Percentiles rank a stretch among this genome's conserved stretches.
phyloP scores from a whole-genome alignment of 2,797 vertebrate species.

The Sebastes trivittatus region DNA sequence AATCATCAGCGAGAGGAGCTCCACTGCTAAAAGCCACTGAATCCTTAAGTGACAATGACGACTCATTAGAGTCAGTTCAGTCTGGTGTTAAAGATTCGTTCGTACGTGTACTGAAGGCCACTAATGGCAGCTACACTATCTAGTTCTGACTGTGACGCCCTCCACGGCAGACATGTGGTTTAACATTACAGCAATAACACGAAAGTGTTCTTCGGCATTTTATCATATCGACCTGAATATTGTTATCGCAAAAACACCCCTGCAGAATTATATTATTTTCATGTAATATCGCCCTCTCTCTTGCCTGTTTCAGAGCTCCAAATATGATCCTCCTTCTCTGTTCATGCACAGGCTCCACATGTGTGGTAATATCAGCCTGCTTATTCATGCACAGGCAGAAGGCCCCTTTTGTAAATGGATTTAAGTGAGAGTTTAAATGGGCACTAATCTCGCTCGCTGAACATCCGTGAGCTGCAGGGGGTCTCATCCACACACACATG shows the following conservation, averaged over 20 bases:
- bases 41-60: not conserved
- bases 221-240: not conserved
- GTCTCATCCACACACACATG: conserved; percentile 37
- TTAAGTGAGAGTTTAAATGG: conserved; percentile 80
- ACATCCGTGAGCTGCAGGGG: conserved; percentile 75
- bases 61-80: not conserved
- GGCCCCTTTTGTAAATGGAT: conserved; percentile 65
- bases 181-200: not conserved
- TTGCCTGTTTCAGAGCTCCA: not conserved
- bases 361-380: conserved; percentile 37
- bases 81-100: not conserved
- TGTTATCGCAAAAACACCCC: not conserved
- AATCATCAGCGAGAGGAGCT: not conserved
- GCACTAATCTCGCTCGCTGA: conserved; percentile 74
- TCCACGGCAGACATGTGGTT: not conserved
- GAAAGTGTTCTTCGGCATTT: not conserved
- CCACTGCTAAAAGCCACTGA: not conserved
- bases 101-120: not conserved
- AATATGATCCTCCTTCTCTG: not conserved
- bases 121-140: not conserved
- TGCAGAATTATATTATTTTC: not conserved
- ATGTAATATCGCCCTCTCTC: not conserved
- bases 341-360: not conserved
- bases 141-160: not conserved
- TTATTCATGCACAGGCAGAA: conserved; percentile 39